These are phyloP conservation scores for Alcedo atthis DNA, from an alignment of 2,797 vertebrate genomes.

Conservation along the genomic window DNA sequence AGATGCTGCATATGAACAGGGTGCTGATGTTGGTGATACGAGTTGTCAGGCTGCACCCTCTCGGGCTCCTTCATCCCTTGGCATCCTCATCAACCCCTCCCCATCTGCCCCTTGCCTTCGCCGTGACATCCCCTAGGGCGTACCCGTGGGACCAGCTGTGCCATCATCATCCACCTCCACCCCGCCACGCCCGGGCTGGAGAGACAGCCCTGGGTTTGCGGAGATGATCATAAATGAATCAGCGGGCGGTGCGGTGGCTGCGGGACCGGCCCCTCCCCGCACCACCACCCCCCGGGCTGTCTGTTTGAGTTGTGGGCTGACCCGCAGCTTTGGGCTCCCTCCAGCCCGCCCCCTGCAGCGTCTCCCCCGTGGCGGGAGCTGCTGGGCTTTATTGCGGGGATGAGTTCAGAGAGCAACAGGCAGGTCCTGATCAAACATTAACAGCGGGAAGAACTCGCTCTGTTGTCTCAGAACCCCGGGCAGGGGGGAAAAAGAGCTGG, in stretches of 20 bases:
- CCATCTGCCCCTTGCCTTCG: not conserved
- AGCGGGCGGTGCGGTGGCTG: not conserved
- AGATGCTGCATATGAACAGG: rapidly evolving
- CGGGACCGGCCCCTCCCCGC: not conserved
- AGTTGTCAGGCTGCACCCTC: not conserved
- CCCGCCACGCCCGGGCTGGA: not conserved
- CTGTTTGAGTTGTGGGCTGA: slow-evolving; percentile 56
- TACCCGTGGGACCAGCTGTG: not conserved
- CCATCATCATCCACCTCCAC: not conserved
- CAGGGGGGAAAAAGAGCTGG: rapidly evolving
- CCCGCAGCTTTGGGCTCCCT: not conserved
- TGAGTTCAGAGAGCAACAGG: slow-evolving; percentile 63
- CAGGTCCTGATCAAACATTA: slow-evolving; percentile 66
- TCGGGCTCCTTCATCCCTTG: not conserved
- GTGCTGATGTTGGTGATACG: not conserved
- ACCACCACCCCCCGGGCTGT: not conserved
- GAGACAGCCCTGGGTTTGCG: not conserved
- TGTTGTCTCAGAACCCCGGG: not conserved
- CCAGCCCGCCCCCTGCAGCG: not conserved
- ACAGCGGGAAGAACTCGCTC: not conserved
- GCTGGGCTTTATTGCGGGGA: not conserved
- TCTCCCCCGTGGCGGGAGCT: not conserved
- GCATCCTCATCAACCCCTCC: not conserved
- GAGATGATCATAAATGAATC: slow-evolving; percentile 9
- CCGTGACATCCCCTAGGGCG: not conserved